Evolutionary conservation across 1,140 invertebrate species (phyloP).

Genomic region (Tyrophagus putrescentiae): DNA sequence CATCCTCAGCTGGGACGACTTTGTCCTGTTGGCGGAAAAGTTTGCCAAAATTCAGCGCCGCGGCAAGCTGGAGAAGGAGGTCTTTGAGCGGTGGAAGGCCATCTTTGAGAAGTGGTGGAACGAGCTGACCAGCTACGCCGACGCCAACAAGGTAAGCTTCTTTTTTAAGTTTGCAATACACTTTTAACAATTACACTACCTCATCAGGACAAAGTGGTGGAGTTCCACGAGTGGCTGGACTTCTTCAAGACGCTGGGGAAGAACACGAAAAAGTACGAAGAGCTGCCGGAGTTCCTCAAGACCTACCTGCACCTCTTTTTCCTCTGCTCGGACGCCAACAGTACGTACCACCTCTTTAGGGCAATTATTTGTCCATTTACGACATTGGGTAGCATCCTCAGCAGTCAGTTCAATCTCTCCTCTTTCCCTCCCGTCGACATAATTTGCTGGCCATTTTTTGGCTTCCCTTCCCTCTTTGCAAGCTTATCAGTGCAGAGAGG

Average conservation of each 20-base stretch:
- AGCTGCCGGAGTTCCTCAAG: conserved; percentile 31
- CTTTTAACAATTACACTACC: background rate
- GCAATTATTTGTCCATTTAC: too few species aligned
- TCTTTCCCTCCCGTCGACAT: too few species aligned
- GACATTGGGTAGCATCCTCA: too few species aligned
- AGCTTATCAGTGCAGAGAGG: too few species aligned
- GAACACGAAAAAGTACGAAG: conserved; percentile 27
- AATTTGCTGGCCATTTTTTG: background rate
- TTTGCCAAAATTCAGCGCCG: conserved; percentile 30
- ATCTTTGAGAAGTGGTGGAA: conserved; percentile 32
- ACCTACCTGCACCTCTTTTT: conserved; percentile 31
- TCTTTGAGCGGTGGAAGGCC: conserved; percentile 30
- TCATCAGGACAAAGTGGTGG: conserved; percentile 28
- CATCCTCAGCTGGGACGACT: conserved; percentile 30
- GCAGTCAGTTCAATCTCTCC: too few species aligned
- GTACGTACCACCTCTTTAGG: conserved; percentile 27
- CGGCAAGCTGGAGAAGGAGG: conserved; percentile 31
- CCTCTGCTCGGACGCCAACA: conserved; percentile 30
- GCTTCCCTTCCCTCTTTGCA: too few species aligned
- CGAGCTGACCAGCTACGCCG: conserved; percentile 29
- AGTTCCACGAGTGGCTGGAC: conserved; percentile 31
- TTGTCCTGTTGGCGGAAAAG: conserved; percentile 30
- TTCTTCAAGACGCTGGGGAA: conserved; percentile 30
- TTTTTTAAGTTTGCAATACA: background rate
- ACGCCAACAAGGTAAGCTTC: conserved; percentile 29